phyloP scores from a whole-genome alignment of 1,140 invertebrate genomes.

The Coenobita brevimanus region DNA sequence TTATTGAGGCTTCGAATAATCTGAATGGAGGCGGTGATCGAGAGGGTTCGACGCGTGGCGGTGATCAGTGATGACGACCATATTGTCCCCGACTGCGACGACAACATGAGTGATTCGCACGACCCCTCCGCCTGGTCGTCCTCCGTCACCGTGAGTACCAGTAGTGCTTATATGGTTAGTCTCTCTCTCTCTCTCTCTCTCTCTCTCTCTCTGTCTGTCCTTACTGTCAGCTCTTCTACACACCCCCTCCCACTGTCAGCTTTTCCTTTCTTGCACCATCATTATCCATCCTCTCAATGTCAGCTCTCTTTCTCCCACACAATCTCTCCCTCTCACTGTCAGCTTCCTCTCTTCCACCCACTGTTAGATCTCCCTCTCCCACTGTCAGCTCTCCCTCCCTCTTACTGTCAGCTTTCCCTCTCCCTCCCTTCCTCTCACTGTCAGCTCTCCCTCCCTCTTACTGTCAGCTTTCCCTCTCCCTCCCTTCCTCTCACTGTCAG shows the following conservation, averaged over 20 bases:
- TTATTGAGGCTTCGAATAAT: background rate
- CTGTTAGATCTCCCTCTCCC: no score
- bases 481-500: background rate
- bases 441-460: background rate
- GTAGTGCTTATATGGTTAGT: no score
- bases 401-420: no score
- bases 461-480: background rate
- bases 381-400: no score
- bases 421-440: background rate
- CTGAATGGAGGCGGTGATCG: constrained; percentile 55
- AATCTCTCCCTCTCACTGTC: background rate
- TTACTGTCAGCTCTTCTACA: background rate
- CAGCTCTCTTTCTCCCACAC: background rate
- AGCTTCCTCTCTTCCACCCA: no score
- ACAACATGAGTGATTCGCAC: constrained; percentile 47
- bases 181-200: background rate
- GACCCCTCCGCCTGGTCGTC: constrained; percentile 9
- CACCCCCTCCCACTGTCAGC: no score
- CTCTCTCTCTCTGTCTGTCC: background rate
- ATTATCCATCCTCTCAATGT: no score
- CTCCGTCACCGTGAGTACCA: constrained; percentile 23
- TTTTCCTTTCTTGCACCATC: background rate
- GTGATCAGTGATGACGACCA: constrained; percentile 63
- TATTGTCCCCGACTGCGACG: constrained; percentile 52
- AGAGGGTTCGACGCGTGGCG: constrained; percentile 55